These are phyloP conservation scores for Myodes glareolus DNA, from an alignment of 2,113 vertebrate genomes.

Conservation along the genomic window DNA sequence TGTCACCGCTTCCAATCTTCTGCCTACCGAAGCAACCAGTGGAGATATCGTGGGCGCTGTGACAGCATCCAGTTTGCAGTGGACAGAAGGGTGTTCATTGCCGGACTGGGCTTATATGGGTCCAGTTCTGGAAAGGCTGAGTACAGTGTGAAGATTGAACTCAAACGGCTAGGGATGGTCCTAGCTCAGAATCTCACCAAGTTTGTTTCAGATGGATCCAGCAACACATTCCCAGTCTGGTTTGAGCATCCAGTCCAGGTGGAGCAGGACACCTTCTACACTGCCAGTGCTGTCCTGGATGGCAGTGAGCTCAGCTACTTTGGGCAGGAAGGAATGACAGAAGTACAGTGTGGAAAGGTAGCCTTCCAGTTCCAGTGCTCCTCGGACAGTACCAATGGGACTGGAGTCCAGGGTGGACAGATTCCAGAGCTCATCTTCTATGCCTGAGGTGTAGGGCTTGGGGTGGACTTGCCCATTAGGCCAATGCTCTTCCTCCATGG, in stretches of 20 bases:
- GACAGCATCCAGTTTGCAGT: conserved; percentile 99
- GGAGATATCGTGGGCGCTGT: conserved; percentile 97
- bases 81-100: conserved; percentile 95
- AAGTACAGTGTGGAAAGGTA: conserved; percentile 97
- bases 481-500: not conserved
- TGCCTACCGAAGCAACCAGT: conserved; percentile 97
- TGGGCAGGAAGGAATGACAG: conserved; percentile 98
- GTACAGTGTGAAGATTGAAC: conserved; percentile 95
- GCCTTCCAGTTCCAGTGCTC: conserved; percentile 99
- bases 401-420: conserved; percentile 98
- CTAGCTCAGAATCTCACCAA: conserved; percentile 94
- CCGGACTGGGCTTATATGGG: conserved; percentile 95
- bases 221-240: conserved; percentile 94
- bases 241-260: conserved; percentile 98
- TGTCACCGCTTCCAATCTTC: conserved; percentile 98
- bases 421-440: conserved; percentile 99
- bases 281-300: conserved; percentile 94
- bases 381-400: conserved; percentile 98
- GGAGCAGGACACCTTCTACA: conserved; percentile 97
- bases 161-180: conserved; percentile 93
- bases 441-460: conserved; percentile 84
- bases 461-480: not conserved
- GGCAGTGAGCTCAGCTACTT: conserved; percentile 98
- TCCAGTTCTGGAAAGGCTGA: conserved; percentile 95
- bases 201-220: conserved; percentile 96